Evolutionary conservation across 2,113 vertebrate genomes (phyloP).

Genomic region (Phrynosoma blainvillii): DNA sequence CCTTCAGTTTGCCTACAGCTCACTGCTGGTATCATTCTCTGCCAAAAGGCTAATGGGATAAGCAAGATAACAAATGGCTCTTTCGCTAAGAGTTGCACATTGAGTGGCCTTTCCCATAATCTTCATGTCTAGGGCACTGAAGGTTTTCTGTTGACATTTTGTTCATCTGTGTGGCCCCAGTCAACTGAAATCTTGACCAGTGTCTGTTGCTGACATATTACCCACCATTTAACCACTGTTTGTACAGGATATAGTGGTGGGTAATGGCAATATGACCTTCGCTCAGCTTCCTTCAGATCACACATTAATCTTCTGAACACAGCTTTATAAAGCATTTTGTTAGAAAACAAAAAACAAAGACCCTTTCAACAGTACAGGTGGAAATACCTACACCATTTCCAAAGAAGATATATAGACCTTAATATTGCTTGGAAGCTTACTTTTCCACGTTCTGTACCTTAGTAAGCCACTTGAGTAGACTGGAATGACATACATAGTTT

Average conservation of each 20-base stretch:
- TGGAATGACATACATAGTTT: not conserved
- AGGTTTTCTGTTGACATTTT: slow-evolving; percentile 44
- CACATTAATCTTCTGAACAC: slow-evolving; percentile 38
- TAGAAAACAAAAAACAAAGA: not conserved
- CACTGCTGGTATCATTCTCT: slow-evolving; percentile 3
- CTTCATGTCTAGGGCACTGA: slow-evolving; percentile 13
- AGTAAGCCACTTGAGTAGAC: not conserved
- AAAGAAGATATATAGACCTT: not conserved
- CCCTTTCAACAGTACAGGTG: not conserved
- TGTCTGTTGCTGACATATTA: slow-evolving; percentile 37
- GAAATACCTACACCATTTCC: not conserved
- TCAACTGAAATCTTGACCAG: slow-evolving; percentile 42
- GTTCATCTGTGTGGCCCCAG: slow-evolving; percentile 13
- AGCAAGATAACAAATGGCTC: slow-evolving; percentile 30
- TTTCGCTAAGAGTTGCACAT: slow-evolving; percentile 31
- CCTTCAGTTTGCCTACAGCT: not conserved
- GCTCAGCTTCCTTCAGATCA: slow-evolving; percentile 32
- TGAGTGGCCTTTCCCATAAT: slow-evolving; percentile 1
- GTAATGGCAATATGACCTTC: slow-evolving; percentile 17
- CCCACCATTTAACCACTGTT: slow-evolving; percentile 35
- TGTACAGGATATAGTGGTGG: slow-evolving; percentile 25
- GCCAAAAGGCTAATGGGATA: slow-evolving; percentile 49
- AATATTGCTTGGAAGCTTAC: too few species aligned
- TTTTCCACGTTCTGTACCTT: too few species aligned
- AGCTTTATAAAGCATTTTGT: slow-evolving; percentile 23